Percentiles rank a stretch among this genome's conserved stretches.
Conservation (phyloP, 2,888 invertebrate species). For the Andrena trimmerana region DNA sequence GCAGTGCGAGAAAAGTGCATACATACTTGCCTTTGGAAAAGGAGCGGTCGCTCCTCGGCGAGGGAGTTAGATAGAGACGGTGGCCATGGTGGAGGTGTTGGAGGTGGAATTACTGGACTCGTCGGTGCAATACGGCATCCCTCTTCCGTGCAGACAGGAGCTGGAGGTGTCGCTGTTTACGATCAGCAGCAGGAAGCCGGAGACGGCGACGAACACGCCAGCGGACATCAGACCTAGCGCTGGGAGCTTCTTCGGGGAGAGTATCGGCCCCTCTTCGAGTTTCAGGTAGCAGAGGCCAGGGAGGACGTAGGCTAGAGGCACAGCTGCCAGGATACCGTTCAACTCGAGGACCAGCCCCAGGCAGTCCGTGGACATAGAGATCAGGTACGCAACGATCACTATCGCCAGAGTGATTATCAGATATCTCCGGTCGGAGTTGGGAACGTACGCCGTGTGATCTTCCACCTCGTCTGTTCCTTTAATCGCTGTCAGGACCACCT, state of each 20-base stretch:
- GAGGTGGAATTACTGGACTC: conserved; percentile 40
- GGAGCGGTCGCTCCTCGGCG: background rate
- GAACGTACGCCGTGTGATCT: conserved; percentile 83
- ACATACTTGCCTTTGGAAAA: background rate
- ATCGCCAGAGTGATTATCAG: conserved; percentile 89
- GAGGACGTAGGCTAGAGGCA: conserved; percentile 93
- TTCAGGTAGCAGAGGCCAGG: conserved; percentile 92
- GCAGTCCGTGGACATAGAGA: conserved; percentile 94
- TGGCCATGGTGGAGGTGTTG: conserved; percentile 8
- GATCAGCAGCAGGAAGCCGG: conserved; percentile 87
- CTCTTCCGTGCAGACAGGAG: conserved; percentile 89
- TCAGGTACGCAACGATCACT: conserved; percentile 89
- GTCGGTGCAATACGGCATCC: conserved; percentile 87
- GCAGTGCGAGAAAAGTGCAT: background rate
- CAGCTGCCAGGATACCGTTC: conserved; percentile 93
- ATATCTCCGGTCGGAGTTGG: conserved; percentile 86
- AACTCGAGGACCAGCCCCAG: conserved; percentile 93
- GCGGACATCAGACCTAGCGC: conserved; percentile 90
- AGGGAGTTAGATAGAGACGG: conserved; percentile 27
- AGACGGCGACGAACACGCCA: conserved; percentile 88
- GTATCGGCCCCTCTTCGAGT: conserved; percentile 89
- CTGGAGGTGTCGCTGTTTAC: conserved; percentile 85
- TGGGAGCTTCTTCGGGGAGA: conserved; percentile 89
- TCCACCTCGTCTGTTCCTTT: conserved; percentile 81
- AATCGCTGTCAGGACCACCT: conserved; percentile 83